These are phyloP conservation scores for Neostethus bicornis DNA, from an alignment of 2,797 vertebrate genomes.

Conservation along the genomic window DNA sequence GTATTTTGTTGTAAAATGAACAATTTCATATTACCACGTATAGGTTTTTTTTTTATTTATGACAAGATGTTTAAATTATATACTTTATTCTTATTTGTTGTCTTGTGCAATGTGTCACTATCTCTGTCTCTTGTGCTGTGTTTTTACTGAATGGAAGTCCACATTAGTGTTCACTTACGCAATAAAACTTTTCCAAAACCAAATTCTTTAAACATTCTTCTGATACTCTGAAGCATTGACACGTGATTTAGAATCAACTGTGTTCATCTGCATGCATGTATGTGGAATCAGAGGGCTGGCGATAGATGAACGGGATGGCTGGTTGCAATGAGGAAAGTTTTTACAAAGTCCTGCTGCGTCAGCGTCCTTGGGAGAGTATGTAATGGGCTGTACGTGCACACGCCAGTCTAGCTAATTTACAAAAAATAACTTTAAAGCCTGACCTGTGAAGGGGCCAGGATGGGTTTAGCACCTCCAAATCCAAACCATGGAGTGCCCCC, in stretches of 20 bases:
- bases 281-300: conserved; percentile 17
- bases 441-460: too few species aligned
- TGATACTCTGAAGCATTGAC: neutral
- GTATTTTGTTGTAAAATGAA: conserved; percentile 64
- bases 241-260: neutral
- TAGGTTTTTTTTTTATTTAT: conserved; percentile 77
- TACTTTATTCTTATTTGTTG: conserved; percentile 64
- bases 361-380: conserved; percentile 30
- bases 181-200: conserved; percentile 75
- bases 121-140: conserved; percentile 64
- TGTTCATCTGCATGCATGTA: neutral
- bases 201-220: neutral
- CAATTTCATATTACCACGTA: conserved; percentile 57
- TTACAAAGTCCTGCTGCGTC: conserved; percentile 62
- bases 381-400: neutral
- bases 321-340: conserved; percentile 61
- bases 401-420: neutral
- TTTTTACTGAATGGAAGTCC: conserved; percentile 61
- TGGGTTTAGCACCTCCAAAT: too few species aligned
- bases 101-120: conserved; percentile 70
- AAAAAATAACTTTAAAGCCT: neutral
- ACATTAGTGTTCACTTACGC: conserved; percentile 65
- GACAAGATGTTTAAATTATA: conserved; percentile 73
- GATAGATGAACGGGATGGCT: conserved; percentile 16
- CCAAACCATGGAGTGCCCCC: too few species aligned